Evolutionary conservation across 2,113 vertebrate genomes (phyloP).

Genomic region (Pseudois nayaur): DNA sequence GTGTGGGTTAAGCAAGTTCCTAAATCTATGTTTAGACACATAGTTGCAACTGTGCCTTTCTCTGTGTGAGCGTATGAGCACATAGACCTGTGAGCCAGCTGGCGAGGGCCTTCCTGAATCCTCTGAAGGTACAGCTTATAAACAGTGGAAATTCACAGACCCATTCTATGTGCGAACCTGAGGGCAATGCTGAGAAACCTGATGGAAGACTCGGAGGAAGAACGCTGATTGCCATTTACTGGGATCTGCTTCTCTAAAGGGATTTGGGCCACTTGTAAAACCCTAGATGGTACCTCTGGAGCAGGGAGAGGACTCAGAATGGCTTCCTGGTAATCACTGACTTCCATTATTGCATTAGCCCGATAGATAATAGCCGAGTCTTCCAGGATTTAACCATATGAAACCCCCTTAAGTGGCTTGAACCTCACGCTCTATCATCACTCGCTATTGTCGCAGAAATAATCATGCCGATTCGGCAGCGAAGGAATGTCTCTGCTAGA

Average conservation of each 20-base stretch:
- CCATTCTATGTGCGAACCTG: not conserved
- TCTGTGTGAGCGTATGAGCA: too few relatives aligned
- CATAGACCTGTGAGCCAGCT: not conserved
- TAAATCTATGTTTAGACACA: not conserved
- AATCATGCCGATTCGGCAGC: slow-evolving; percentile 78
- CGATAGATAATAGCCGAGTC: slow-evolving; percentile 56
- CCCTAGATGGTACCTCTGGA: not conserved
- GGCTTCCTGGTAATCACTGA: not conserved
- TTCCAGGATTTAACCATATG: slow-evolving; percentile 69
- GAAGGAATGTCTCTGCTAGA: slow-evolving; percentile 71
- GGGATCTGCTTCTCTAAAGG: not conserved
- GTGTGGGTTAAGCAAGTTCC: not conserved
- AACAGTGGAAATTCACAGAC: not conserved
- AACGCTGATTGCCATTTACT: not conserved
- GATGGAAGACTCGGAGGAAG: not conserved
- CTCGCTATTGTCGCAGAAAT: slow-evolving; percentile 80
- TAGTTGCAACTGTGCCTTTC: not conserved
- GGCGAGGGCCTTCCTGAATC: not conserved
- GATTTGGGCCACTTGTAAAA: not conserved
- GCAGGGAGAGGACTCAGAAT: not conserved
- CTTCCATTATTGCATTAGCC: slow-evolving; percentile 62
- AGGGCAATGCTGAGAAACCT: not conserved
- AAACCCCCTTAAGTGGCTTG: slow-evolving; percentile 74
- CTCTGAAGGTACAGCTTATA: not conserved
- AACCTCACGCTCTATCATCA: slow-evolving; percentile 75